A percentile compares a stretch with the other conserved stretches of the same genome.
Conservation (phyloP, 2,797 vertebrate species). For the Peromyscus melanophrys region DNA sequence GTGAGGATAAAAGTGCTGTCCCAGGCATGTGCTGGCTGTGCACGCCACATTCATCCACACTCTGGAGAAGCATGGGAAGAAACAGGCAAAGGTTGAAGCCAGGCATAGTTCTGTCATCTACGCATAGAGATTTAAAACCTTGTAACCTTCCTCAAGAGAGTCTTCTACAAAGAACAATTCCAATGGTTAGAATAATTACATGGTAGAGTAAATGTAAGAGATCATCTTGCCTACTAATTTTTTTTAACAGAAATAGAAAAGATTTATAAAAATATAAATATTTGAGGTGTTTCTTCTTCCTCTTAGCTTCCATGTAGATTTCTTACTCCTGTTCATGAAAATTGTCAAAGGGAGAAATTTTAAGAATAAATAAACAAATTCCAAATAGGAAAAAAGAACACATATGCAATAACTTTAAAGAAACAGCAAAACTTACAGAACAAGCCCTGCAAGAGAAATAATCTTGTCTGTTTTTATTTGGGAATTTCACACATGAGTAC, state of each 20-base stretch:
- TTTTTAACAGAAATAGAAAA: constrained; percentile 11
- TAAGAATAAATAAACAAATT: not conserved
- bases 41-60: not conserved
- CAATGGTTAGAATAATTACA: constrained; percentile 24
- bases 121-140: not conserved
- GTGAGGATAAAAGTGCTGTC: not conserved
- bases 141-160: not conserved
- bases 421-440: constrained; percentile 17
- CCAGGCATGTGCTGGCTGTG: not conserved
- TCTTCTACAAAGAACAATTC: constrained; percentile 26
- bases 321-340: constrained; percentile 1
- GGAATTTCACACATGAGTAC: not conserved
- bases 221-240: not conserved
- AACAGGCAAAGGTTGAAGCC: not conserved
- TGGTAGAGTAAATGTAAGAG: not conserved
- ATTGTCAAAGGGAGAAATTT: not conserved
- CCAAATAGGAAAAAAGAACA: not conserved
- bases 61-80: not conserved
- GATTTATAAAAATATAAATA: not conserved
- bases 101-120: not conserved
- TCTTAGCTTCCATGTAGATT: constrained; percentile 19
- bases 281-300: not conserved
- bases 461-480: not conserved
- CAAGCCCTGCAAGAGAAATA: constrained; percentile 40
- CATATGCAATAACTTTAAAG: not conserved